Evolutionary conservation across 2,888 invertebrate species (phyloP), one percentile per base, ranked within the genome.

Genomic region (Craniophora ligustri): DNA sequence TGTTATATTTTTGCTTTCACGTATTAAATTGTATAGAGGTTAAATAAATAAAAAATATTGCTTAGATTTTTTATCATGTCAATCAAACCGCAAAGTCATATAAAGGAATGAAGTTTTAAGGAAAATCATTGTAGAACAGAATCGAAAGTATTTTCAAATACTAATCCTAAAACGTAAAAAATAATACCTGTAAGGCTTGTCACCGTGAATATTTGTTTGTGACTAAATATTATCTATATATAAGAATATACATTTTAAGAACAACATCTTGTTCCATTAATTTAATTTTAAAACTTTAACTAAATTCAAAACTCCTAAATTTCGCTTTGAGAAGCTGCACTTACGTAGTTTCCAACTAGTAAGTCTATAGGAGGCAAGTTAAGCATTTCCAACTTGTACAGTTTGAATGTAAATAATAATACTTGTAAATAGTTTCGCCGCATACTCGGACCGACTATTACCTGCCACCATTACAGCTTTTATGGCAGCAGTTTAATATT

Each of bases 391-490:
- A 35, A 53, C 48, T 49, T 21, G 49, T 34, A 50, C 48, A 46
- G 56, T 51, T 57, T 41, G 40, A 32, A 47, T 50, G 58, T 60
- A 53, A 62, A 58, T 60, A 67, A 67, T 56, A 62, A 62, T 42
- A 64, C 38, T 64, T 47, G 53, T 38, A 54, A 61, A 59, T 59
- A 64, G 48, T 67, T 50, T 36, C 39, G 44, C 44, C 8, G 35
- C 56, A 44, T 49, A 46, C 58, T 50, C 16, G 39, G 34, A 34
- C 50, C 51, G 36, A 41, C 59, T 42, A 53, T 63, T 58, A 67
- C 51, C 53, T 54, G 32, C 55, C 40, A 41, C 47, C 56, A 70
- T 69, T 69, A 70, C 45, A n/a, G 35, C 44, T 23, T 69, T 69
- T 62, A 70, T 48, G 66, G 39, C 19, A 3, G 31, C 39, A 30